A percentile compares a stretch with the other conserved stretches of the same genome.
Evolutionary conservation across 1,140 invertebrate species (phyloP).

Genomic region (Oncopodura yosiiana): DNA sequence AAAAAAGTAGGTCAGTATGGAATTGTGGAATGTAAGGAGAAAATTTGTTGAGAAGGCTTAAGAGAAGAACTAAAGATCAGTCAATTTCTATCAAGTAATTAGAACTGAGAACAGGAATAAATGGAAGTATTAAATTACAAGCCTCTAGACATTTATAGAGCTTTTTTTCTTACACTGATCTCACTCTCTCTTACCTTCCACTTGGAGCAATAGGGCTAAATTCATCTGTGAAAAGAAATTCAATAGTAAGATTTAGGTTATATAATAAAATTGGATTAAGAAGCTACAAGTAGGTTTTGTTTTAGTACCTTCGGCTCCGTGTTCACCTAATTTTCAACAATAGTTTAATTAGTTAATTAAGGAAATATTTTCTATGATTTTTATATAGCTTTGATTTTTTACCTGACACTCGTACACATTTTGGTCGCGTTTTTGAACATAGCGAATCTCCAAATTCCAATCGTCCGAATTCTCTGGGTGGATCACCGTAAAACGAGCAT

Average conservation of each 20-base stretch:
- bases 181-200: conserved; percentile 67
- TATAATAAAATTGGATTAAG: not conserved
- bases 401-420: conserved; percentile 65
- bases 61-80: too few species aligned
- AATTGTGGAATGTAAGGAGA: too few species aligned
- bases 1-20: too few species aligned
- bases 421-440: conserved; percentile 71
- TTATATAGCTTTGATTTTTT: too few species aligned
- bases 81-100: too few species aligned
- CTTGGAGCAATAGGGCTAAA: conserved; percentile 61
- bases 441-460: conserved; percentile 81
- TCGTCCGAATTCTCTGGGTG: conserved; percentile 78
- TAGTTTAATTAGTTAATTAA: not conserved
- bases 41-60: too few species aligned
- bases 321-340: too few species aligned
- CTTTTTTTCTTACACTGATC: too few species aligned
- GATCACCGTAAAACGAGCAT: conserved; percentile 69
- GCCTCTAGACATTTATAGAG: too few species aligned
- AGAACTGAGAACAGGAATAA: too few species aligned
- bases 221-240: conserved; percentile 48
- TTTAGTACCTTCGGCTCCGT: conserved; percentile 82
- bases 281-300: too few species aligned
- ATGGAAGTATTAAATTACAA: too few species aligned
- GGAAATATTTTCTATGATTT: conserved; percentile 36
- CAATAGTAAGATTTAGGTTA: not conserved